These are phyloP conservation scores for Daphoenositta chrysoptera DNA, from an alignment of 2,113 vertebrate species.

Conservation along the genomic window DNA sequence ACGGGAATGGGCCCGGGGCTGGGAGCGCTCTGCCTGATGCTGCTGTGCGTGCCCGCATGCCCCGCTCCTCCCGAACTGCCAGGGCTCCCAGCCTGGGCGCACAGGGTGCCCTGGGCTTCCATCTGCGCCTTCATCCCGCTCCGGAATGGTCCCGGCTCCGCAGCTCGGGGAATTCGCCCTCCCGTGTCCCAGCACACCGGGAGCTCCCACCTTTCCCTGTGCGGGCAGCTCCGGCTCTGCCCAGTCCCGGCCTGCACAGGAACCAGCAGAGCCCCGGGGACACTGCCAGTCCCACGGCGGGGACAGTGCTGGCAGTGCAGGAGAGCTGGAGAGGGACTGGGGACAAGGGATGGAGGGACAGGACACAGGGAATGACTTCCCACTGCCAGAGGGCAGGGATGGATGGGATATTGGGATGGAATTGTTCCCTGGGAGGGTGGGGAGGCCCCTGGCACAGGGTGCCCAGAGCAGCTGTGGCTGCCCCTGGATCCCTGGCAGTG, in stretches of 20 bases:
- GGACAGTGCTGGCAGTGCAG: not conserved
- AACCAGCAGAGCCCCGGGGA: not conserved
- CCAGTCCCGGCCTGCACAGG: not conserved
- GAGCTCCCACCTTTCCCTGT: not conserved
- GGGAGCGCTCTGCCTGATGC: not conserved
- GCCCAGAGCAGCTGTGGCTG: not conserved
- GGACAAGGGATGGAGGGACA: not conserved
- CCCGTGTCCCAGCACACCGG: not conserved
- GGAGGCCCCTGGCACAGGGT: not conserved
- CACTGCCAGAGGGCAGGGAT: not conserved
- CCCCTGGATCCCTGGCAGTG: not conserved
- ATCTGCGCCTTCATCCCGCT: not conserved
- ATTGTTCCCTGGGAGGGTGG: rapidly evolving
- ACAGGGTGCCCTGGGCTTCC: not conserved
- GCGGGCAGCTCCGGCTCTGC: not conserved
- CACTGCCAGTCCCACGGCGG: not conserved
- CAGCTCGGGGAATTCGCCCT: not conserved
- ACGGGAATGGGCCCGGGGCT: not conserved
- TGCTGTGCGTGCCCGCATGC: not conserved
- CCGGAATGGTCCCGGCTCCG: not conserved
- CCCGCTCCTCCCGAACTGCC: not conserved
- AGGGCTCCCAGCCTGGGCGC: not conserved
- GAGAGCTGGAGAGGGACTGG: not conserved
- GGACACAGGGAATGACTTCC: not conserved
- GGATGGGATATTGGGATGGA: not conserved